Base-by-base conservation (phyloP, 2,113 vertebrate species). In the Hirundichthys speculiger region DNA sequence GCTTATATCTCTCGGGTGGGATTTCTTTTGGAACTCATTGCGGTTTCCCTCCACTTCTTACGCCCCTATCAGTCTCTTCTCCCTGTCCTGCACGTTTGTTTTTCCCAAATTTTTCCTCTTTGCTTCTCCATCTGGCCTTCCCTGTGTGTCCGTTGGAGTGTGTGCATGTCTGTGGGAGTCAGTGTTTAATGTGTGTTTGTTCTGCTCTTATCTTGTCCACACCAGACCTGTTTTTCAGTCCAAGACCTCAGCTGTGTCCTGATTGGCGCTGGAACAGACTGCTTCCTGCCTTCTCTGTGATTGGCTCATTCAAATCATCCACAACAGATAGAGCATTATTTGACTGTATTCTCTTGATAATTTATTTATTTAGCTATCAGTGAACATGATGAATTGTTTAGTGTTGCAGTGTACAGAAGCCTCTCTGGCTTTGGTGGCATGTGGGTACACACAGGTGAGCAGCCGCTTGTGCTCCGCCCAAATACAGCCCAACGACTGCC, bases 151-250 rank as follows among this genome's bases (percentile, higher is more conserved):
- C 65, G 48, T 67, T 21, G 56, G 56, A 50, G 69, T 77, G 51
- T 51, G 49, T 53, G 42, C 19, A 16, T 71, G 57, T 85, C 62
- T 80, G 68, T 69, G 66, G 64, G 79, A 73, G 85, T 77, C 75
- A 60, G 46, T 77, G 69, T 75, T 79, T 46, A 77, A 73, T 86
- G 82, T 88, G 83, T 84, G 87, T 89, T 87, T 90, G 87, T 86
- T 88, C 76, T 83, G 86, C 82, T 76, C 86, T 91, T 91, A 91
- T 91, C 89, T 86, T 77, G 34, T 77, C 83, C 86, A 86, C 85
- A 89, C 82, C 89, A 91, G 89, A 80, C 88, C 86, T 85, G 80
- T 56, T 86, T 88, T 79, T 39, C 51, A 46, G 78, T 86, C 86
- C 86, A 89, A 87, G 88, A 82, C 80, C 86, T 82, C 80, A 71